Percentiles rank a stretch among this genome's conserved stretches.
phyloP scores from a whole-genome alignment of 2,888 invertebrate genomes.

The Pristionchus arcanus region DNA sequence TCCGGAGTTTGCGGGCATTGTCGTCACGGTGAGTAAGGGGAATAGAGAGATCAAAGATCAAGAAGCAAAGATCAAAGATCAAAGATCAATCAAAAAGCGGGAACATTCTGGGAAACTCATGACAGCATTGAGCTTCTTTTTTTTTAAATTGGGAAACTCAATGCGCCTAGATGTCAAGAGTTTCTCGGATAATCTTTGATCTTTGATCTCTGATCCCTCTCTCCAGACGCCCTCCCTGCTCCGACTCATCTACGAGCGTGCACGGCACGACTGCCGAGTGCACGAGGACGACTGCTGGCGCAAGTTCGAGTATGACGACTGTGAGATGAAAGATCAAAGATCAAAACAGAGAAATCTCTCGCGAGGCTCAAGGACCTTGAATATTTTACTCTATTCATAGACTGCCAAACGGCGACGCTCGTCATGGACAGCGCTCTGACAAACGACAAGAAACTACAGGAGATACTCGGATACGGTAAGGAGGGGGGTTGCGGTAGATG shows the following conservation, averaged over 20 bases:
- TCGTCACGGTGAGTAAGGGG: not conserved
- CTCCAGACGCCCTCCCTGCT: not conserved
- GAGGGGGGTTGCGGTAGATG: not conserved
- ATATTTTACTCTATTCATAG: not conserved
- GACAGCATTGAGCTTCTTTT: not conserved
- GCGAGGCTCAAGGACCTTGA: too few relatives aligned
- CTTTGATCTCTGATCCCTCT: not conserved
- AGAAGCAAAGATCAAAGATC: not conserved
- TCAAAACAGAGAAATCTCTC: not conserved
- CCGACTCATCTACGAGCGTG: not conserved
- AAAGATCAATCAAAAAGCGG: too few relatives aligned
- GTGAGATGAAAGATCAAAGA: not conserved
- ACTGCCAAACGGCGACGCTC: not conserved
- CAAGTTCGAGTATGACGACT: constrained; percentile 2
- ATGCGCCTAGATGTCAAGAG: not conserved
- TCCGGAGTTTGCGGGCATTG: constrained; percentile 32
- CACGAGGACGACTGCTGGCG: constrained; percentile 4
- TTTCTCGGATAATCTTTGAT: not conserved
- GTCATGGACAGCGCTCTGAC: not conserved
- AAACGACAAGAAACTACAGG: not conserved
- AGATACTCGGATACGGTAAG: constrained; percentile 7
- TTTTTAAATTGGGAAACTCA: not conserved
- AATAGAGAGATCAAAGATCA: not conserved
- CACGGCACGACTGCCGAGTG: not conserved
- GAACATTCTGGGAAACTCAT: not conserved